Conservation (phyloP, 1,140 invertebrate genomes). For the Eubasilissa regina region DNA sequence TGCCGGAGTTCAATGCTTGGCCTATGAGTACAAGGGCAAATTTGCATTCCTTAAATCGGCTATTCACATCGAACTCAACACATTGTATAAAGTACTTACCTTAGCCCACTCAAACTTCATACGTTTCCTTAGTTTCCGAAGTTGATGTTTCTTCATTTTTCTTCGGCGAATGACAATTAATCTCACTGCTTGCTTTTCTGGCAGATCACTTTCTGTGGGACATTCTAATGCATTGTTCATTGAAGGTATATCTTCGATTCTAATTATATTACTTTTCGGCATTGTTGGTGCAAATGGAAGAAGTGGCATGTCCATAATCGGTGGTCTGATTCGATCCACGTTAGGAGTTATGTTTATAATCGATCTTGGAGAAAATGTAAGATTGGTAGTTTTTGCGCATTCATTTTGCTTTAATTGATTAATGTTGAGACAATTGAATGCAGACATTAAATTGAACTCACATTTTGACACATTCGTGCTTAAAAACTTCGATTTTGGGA, state of each 20-base stretch:
- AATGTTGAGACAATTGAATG: slow-evolving; percentile 21
- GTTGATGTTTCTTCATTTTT: slow-evolving; percentile 92
- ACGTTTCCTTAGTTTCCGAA: slow-evolving; percentile 83
- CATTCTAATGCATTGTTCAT: slow-evolving; percentile 50
- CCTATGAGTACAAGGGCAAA: too few relatives aligned
- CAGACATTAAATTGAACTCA: slow-evolving; percentile 23
- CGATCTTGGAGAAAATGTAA: slow-evolving; percentile 50
- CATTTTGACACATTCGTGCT: slow-evolving; percentile 16
- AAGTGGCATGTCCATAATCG: slow-evolving; percentile 52
- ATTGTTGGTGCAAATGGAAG: slow-evolving; percentile 38
- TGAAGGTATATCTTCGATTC: slow-evolving; percentile 46
- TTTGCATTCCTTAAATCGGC: too few relatives aligned
- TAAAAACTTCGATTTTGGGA: slow-evolving; percentile 8
- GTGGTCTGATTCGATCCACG: slow-evolving; percentile 18
- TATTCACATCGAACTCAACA: too few relatives aligned
- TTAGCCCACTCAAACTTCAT: slow-evolving; percentile 85
- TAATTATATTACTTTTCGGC: slow-evolving; percentile 42
- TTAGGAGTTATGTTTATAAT: slow-evolving; percentile 40
- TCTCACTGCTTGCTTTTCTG: slow-evolving; percentile 79
- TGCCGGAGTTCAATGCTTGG: too few relatives aligned
- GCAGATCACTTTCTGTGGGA: slow-evolving; percentile 62
- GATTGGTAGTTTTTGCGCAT: not conserved
- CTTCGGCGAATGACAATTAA: slow-evolving; percentile 84
- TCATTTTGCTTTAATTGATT: slow-evolving; percentile 13
- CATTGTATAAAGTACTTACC: slow-evolving; percentile 60